Base-by-base conservation (phyloP, 2,113 vertebrate species). In the Grantiella picta region DNA sequence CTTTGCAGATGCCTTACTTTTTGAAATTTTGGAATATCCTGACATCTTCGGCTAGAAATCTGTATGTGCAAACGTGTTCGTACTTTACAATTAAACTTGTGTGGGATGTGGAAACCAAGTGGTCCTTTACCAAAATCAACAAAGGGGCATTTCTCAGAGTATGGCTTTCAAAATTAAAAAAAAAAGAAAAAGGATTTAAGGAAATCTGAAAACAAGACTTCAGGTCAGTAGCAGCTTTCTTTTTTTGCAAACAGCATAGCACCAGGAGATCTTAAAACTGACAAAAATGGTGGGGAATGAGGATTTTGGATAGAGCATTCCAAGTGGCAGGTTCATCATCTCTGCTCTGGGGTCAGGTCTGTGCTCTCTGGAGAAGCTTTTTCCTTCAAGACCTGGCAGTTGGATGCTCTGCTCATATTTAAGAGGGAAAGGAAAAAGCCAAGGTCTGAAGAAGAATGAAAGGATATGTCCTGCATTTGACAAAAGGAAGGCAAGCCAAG, bases 311-410 rank as follows among this genome's bases (percentile, higher is more conserved):
- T 61, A 65, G 82, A 65, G 36, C 72, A 69, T 93, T 89, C 82
- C 78, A 76, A 90, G 84, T 91, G 57, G 65, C 87, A 91, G n/a
- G 70, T 94, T 92, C 85, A 76, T 79, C 75, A 38, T 90, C 71
- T 96, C 82, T 94, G 78, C 85, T 76, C 75, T 61, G 31, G 9
- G 53, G 70, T 95, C 90, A 91, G 65, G 9, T 91, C 22, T 79
- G 35, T 3, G 6, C n/a, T 95, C 73, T 90, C 90, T 61, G 50
- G 88, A 92, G 88, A 80, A 95, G n/a, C 57, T 33, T 91, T 87
- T 92, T 65, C 70, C 59, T 94, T 90, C 78, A 72, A 76, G 73
- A 28, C 36, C 44, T 91, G 70, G 87, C 82, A 72, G 70, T 75
- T 75, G 60, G 42, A 85, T 94, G 88, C 82, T 88, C 66, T 94